phyloP scores from a whole-genome alignment of 2,888 invertebrate genomes.

The Chrysolina oricalcia region DNA sequence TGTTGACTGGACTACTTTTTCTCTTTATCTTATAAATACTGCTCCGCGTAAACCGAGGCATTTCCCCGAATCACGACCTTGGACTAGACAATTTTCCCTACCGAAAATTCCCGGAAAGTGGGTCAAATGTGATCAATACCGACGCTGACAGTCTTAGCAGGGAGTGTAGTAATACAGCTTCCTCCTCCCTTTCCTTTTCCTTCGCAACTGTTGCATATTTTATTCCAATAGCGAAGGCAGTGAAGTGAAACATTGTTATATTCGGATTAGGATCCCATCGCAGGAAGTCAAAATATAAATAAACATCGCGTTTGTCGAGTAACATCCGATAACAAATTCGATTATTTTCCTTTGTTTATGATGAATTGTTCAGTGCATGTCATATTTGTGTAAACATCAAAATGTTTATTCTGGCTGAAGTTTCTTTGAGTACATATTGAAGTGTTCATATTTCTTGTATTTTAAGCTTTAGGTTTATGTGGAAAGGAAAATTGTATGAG shows the following conservation, averaged over 20 bases:
- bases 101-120: conserved; percentile 11
- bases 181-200: not conserved
- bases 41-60: not conserved
- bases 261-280: not conserved
- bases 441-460: too few relatives aligned
- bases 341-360: not conserved
- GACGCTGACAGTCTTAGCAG: not conserved
- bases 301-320: not conserved
- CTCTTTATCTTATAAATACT: not conserved
- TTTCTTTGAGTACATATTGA: too few relatives aligned
- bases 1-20: too few relatives aligned
- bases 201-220: conserved; percentile 17
- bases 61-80: conserved; percentile 16
- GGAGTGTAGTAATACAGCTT: not conserved
- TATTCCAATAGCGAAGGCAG: not conserved
- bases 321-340: not conserved
- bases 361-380: not conserved
- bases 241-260: not conserved
- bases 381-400: not conserved
- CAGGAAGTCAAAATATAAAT: conserved; percentile 16
- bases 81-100: not conserved
- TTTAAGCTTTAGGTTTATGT: too few relatives aligned
- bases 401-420: not conserved
- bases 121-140: conserved; percentile 26
- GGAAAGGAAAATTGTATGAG: too few relatives aligned